Evolutionary conservation across 1,140 invertebrate species (phyloP).

Genomic region (Anoplophora glabripennis): DNA sequence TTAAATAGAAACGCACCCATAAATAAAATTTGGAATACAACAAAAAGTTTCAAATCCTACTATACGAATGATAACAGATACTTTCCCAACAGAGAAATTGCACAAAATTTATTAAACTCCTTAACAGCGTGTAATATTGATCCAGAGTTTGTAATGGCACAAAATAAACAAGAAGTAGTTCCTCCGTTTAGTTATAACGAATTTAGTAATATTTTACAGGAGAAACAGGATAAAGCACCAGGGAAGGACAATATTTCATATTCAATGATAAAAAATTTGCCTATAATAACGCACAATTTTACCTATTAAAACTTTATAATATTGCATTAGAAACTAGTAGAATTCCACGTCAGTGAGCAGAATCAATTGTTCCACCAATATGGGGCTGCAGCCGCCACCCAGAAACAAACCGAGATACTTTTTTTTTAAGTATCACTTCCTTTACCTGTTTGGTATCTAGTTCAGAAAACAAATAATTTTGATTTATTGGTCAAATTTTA

Average conservation of each 20-base stretch:
- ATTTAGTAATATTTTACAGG: not conserved
- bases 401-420: too few relatives aligned
- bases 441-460: too few relatives aligned
- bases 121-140: not conserved
- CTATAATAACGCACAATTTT: not conserved
- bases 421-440: too few relatives aligned
- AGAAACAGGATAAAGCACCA: slow-evolving; percentile 8
- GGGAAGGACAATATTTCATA: slow-evolving; percentile 14
- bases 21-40: not conserved
- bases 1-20: not conserved
- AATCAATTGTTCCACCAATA: slow-evolving; percentile 2
- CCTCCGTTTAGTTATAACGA: not conserved
- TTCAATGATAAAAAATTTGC: slow-evolving; percentile 8
- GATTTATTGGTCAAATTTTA: too few relatives aligned
- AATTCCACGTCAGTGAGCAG: slow-evolving; percentile 10
- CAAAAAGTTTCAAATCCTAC: not conserved
- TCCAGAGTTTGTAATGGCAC: not conserved
- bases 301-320: slow-evolving; percentile 10
- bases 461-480: too few relatives aligned
- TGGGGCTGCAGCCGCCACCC: too few relatives aligned
- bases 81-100: too few relatives aligned
- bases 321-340: not conserved
- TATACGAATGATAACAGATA: not conserved
- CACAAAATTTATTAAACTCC: not conserved
- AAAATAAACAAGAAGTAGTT: not conserved